Percentiles rank a stretch among this genome's conserved stretches.
Conservation (phyloP, 2,113 vertebrate species). For the Choloepus hoffmanni region DNA sequence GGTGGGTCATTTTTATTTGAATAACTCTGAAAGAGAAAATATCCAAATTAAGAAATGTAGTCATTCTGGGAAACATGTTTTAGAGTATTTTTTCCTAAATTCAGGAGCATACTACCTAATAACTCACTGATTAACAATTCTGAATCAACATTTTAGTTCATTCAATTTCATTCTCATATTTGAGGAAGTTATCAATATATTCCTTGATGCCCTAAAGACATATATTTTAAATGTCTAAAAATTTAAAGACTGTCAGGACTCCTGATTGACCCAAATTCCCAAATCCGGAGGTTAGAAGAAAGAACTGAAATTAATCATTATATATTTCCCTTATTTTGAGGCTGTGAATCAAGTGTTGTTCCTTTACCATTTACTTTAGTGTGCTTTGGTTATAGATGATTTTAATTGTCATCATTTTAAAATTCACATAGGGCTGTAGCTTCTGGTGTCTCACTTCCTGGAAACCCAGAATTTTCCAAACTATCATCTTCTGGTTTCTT, state of each 20-base stretch:
- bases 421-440: neutral
- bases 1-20: neutral
- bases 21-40: constrained; percentile 37
- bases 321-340: constrained; percentile 48
- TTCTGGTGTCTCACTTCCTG: no score
- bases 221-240: constrained; percentile 28
- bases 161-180: constrained; percentile 35
- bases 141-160: constrained; percentile 18
- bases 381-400: constrained; percentile 35
- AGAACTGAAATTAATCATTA: constrained; percentile 19
- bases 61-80: constrained; percentile 1
- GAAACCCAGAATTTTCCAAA: no score
- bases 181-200: constrained; percentile 17
- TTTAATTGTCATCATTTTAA: constrained; percentile 49
- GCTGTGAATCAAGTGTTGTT: neutral
- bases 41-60: constrained; percentile 18
- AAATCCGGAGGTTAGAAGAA: constrained; percentile 39
- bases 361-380: constrained; percentile 32
- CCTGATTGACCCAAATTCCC: constrained; percentile 23
- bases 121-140: constrained; percentile 36
- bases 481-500: no score
- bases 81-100: constrained; percentile 37
- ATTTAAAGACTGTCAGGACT: neutral
- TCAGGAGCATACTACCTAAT: neutral
- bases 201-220: neutral